Evolutionary conservation across 2,888 invertebrate species (phyloP).

Genomic region (Drosophila paucipuncta): DNA sequence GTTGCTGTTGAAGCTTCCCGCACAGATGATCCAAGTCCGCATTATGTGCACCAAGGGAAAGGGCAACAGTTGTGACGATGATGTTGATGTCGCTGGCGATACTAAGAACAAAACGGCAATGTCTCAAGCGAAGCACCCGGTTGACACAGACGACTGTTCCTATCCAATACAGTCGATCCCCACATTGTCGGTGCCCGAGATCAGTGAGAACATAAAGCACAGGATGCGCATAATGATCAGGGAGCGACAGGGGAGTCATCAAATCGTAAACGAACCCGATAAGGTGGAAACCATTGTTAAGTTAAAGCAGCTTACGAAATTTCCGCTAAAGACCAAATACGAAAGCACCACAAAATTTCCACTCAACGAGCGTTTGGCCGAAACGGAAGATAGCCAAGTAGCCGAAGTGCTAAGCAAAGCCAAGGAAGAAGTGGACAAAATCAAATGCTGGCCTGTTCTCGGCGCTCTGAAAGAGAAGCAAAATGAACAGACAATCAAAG

Average conservation of each 20-base stretch:
- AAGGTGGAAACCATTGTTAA: neutral
- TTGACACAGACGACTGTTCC: neutral
- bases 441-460: neutral
- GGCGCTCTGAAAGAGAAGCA: neutral
- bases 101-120: neutral
- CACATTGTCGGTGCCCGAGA: neutral
- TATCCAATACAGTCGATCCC: neutral
- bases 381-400: conserved; percentile 43
- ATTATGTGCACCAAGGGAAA: conserved; percentile 11
- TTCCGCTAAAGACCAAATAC: conserved; percentile 9
- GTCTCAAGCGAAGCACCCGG: neutral
- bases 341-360: conserved; percentile 35
- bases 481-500: neutral
- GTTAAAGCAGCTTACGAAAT: conserved; percentile 6
- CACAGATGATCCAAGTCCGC: neutral
- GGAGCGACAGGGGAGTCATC: neutral
- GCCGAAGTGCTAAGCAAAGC: conserved; percentile 18
- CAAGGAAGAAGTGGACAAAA: neutral
- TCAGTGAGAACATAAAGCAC: neutral
- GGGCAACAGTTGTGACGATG: neutral
- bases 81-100: neutral
- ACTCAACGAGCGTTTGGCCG: conserved; percentile 17
- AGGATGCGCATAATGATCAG: neutral
- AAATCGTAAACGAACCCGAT: neutral
- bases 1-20: neutral